Evolutionary conservation across 2,888 invertebrate genomes (phyloP).

Genomic region (Perdita meconis): DNA sequence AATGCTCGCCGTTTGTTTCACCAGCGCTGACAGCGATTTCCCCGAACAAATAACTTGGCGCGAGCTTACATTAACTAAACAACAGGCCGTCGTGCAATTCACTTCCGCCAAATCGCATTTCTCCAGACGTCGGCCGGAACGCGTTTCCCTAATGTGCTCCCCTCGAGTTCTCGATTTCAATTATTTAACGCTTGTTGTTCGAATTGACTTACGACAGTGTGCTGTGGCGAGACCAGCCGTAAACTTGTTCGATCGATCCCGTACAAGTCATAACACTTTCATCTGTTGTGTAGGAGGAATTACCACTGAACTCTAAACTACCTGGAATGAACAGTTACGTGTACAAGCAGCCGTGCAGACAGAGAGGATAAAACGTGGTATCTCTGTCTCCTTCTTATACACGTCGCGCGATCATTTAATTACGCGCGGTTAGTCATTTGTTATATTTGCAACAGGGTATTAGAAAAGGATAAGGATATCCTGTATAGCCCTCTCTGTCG

Average conservation of each 20-base stretch:
- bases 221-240: slow-evolving; percentile 18
- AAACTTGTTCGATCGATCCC: slow-evolving; percentile 60
- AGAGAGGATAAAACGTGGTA: no score
- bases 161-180: slow-evolving; percentile 23
- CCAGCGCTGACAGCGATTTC: background rate
- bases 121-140: slow-evolving; percentile 37
- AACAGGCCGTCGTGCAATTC: slow-evolving; percentile 42
- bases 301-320: no score
- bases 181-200: slow-evolving; percentile 48
- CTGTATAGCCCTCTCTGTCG: no score
- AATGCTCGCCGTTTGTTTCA: slow-evolving; percentile 31
- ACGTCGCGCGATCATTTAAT: no score
- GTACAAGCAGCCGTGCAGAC: no score
- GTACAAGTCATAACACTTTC: slow-evolving; percentile 37
- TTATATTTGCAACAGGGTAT: no score
- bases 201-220: slow-evolving; percentile 55
- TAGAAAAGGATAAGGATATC: no score
- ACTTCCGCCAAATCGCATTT: slow-evolving; percentile 50
- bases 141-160: background rate
- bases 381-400: no score
- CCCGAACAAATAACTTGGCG: slow-evolving; percentile 5
- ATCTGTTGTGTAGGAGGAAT: slow-evolving; percentile 14
- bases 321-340: no score
- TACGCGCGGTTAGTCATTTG: no score
- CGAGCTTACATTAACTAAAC: slow-evolving; percentile 43